Base-by-base conservation (phyloP, 2,113 vertebrate genomes). In the Saguinus midas region DNA sequence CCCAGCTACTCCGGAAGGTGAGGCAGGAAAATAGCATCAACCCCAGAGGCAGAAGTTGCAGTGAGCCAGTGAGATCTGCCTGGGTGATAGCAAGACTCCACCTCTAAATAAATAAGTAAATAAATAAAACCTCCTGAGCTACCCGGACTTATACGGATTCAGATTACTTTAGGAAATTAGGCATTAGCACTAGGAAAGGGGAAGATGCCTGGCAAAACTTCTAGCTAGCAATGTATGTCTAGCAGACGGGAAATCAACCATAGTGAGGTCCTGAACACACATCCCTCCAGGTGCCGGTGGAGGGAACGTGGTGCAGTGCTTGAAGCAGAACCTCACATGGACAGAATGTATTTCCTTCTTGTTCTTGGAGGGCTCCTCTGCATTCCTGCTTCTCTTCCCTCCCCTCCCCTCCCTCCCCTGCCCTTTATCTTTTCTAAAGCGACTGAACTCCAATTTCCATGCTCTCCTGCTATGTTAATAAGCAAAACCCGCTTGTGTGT, bases 261-360 rank as follows among this genome's bases (percentile, higher is more conserved):
- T 11, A 61, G 37, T 29, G 0, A 12, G 37, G 6, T 27, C 27
- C 78, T 64, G 29, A 70, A 16, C 23, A 27, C 4, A 0, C 0
- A 4, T 16, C 10, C 52, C 0, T 52, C 35, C 11, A 45, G 45
- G 32, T 45, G 13, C 4, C 2, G 43, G 25, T 18, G 13, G 37
- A 40, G 45, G 6, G 32, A 35, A 29, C 4, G 1, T 9, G 8
- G 5, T n/a, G 58, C 14, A 2, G 7, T 20, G 17, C 66, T 50
- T 32, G 43, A 6, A 21, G 29, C 43, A 16, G 70, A 23, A 10
- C 1, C 4, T 27, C 45, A 43, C 0, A 4, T 1, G 27, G 40
- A 12, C 35, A 35, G 70, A 5, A 10, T 20, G 20, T 21, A 0
- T 57, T 93, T 91, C 40, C 37, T 45, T n/a, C 37, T 14, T n/a